Conservation (phyloP, 2,797 vertebrate species). For the Brotula barbata region DNA sequence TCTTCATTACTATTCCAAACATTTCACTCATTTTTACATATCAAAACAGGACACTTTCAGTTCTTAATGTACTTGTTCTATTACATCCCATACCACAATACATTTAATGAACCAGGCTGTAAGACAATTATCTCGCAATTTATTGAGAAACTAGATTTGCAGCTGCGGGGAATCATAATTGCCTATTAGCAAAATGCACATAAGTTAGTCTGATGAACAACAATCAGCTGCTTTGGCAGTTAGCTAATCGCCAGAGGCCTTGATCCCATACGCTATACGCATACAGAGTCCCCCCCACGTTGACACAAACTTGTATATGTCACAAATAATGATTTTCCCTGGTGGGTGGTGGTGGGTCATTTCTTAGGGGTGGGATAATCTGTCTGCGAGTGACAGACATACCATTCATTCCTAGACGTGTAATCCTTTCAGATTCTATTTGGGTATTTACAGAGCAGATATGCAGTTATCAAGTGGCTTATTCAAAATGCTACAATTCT, state of each 20-base stretch:
- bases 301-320: conserved; percentile 17
- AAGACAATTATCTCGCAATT: conserved; percentile 12
- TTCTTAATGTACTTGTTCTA: background rate
- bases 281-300: no score
- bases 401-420: conserved; percentile 72
- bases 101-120: background rate
- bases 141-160: conserved; percentile 9
- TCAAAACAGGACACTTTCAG: no score
- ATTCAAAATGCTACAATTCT: conserved; percentile 38
- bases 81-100: background rate
- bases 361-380: conserved; percentile 42
- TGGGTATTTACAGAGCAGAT: conserved; percentile 52
- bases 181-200: conserved; percentile 1
- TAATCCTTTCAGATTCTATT: conserved; percentile 65
- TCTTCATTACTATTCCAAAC: no score
- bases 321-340: conserved; percentile 15
- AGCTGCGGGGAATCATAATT: conserved; percentile 6
- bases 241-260: background rate
- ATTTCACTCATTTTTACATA: no score
- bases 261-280: conserved; percentile 1
- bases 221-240: background rate
- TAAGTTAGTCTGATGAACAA: conserved; percentile 11
- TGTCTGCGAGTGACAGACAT: conserved; percentile 64
- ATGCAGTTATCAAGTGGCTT: conserved; percentile 54
- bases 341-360: conserved; percentile 6